Base-by-base conservation (phyloP, 1,140 invertebrate species). In the Dendrolimus punctatus region DNA sequence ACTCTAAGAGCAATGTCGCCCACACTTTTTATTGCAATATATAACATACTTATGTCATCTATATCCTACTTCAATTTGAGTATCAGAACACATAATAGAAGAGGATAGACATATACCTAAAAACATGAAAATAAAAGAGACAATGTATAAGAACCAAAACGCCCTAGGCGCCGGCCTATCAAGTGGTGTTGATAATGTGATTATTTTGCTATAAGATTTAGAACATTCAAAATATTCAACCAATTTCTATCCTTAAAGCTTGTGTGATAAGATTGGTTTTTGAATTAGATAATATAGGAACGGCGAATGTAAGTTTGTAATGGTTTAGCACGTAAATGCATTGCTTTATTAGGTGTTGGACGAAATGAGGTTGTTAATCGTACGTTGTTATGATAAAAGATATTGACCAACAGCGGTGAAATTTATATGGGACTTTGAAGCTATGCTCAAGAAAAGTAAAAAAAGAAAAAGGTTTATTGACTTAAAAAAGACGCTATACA, bases 341-440 rank as follows among this genome's bases (percentile, higher is more conserved):
- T 73, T 69, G 66, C 65, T 76, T 79, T 75, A 75, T 76, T 68
- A 79, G 61, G 72, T 73, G 70, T 71, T 75, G 69, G 68, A 68
- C 58, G 56, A 63, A 75, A 73, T 75, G 68, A 70, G 66, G 64
- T 73, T 69, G 71, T 62, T 66, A 57, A 62, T 52, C 9, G 39
- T 49, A 49, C 10, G 48, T 49, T 49, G 38, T 40, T 49, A 49
- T 49, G 10, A 6, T 37, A 6, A 7, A 37, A 6, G 10, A 36
- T 46, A 46, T 36, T 8, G 46, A 8, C 4, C 46, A 46, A 46
- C 38, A 23, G 23, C 23, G 23, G 3, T 23, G 23, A 23, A 23
- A 23, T 23, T 23, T 23, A 23, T 23, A 23, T 23, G 23, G 3
- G 23, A 23, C 3, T 23, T 23, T 23, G n/a, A n/a, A n/a, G n/a